Conservation (phyloP, 2,113 vertebrate genomes). For the Aptenodytes forsteri region DNA sequence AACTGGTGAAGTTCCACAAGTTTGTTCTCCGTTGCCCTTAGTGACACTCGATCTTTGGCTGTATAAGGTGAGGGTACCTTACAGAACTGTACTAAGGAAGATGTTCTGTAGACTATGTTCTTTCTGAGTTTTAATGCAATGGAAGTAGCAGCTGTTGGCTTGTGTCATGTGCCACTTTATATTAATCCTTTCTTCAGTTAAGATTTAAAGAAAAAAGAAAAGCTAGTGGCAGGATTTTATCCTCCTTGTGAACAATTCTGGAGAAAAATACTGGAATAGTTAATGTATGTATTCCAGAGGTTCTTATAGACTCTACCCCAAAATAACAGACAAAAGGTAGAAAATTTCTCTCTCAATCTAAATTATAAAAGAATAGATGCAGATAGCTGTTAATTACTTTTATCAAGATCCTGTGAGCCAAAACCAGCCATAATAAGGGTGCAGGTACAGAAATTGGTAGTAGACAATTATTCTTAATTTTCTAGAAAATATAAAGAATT, state of each 20-base stretch:
- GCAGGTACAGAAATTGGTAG: neutral
- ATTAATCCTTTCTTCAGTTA: neutral
- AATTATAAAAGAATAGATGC: neutral
- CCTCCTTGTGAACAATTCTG: neutral
- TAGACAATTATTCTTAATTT: neutral
- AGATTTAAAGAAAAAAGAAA: neutral
- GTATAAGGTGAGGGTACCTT: neutral
- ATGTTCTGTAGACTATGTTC: neutral
- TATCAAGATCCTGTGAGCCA: neutral
- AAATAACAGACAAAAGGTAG: neutral
- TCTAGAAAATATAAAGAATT: neutral
- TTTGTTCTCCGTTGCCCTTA: neutral
- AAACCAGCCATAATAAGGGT: neutral
- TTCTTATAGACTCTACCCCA: neutral
- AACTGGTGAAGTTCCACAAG: neutral
- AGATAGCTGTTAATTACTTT: neutral
- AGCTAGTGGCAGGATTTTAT: neutral
- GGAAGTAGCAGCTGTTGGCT: neutral
- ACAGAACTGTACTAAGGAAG: neutral
- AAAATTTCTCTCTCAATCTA: neutral
- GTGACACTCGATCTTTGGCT: neutral
- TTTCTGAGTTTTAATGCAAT: neutral
- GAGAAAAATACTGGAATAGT: neutral
- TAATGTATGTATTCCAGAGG: neutral
- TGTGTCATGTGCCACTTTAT: neutral